A percentile compares a stretch with the other conserved stretches of the same genome.
These are phyloP conservation scores for Monopis laevigella DNA, from an alignment of 2,888 invertebrate species.

Conservation along the genomic window DNA sequence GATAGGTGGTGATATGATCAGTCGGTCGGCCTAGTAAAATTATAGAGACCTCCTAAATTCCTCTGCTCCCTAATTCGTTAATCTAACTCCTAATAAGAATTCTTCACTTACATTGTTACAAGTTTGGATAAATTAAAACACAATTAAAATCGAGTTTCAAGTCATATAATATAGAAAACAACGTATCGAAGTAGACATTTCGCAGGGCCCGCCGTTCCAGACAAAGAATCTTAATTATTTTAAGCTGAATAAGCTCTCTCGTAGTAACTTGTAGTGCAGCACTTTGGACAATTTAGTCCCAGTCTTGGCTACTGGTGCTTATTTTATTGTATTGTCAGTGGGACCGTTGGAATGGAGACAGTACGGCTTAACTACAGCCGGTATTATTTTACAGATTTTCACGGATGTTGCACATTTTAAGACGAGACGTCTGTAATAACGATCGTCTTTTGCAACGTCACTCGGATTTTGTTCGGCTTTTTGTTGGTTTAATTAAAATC, in stretches of 20 bases:
- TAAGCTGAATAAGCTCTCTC: slow-evolving; percentile 43
- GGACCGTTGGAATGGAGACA: slow-evolving; percentile 26
- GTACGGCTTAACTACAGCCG: slow-evolving; percentile 19
- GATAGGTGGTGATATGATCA: too few species aligned
- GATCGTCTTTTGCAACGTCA: slow-evolving; percentile 23
- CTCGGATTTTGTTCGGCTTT: slow-evolving; percentile 2
- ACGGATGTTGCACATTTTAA: slow-evolving; percentile 39
- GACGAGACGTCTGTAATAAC: slow-evolving; percentile 21
- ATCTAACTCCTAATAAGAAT: too few species aligned
- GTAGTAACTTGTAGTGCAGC: slow-evolving; percentile 23
- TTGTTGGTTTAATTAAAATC: background rate
- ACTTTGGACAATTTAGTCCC: slow-evolving; percentile 35
- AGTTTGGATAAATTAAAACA: too few species aligned
- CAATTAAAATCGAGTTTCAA: too few species aligned
- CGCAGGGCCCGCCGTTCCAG: slow-evolving; percentile 14
- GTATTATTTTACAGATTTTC: slow-evolving; percentile 57
- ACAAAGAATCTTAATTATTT: slow-evolving; percentile 57
- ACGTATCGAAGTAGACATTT: too few species aligned
- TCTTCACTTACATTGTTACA: too few species aligned
- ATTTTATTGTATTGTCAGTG: slow-evolving; percentile 57
- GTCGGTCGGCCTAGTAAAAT: too few species aligned
- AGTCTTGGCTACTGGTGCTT: slow-evolving; percentile 24
- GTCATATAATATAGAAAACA: too few species aligned
- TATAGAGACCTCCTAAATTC: too few species aligned
- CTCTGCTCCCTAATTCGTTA: too few species aligned